These are phyloP conservation scores for Podarcis lilfordi DNA, from an alignment of 2,797 vertebrate species.

Conservation along the genomic window DNA sequence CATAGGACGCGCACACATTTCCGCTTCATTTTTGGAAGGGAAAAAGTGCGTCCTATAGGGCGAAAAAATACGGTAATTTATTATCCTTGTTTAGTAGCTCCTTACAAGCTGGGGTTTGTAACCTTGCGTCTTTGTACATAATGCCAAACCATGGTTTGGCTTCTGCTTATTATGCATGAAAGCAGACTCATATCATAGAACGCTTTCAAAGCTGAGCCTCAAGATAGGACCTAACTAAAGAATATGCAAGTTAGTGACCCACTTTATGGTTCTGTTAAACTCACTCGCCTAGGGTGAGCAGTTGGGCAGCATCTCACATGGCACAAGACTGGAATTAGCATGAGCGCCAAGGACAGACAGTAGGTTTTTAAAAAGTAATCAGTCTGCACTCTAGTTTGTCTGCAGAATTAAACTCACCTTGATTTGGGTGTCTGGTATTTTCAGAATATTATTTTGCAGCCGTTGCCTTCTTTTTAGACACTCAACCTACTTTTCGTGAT, in stretches of 20 bases:
- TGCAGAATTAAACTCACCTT: neutral
- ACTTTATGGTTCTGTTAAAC: no score
- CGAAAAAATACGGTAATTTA: no score
- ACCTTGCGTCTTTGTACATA: neutral
- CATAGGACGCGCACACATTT: no score
- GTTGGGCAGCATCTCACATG: neutral
- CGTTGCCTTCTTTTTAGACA: neutral
- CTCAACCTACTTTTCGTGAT: constrained; percentile 27
- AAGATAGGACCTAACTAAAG: neutral
- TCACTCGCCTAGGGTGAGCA: neutral
- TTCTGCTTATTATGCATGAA: neutral
- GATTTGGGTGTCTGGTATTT: neutral
- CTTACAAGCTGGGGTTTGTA: neutral
- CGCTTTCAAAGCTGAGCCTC: neutral
- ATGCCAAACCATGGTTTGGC: neutral
- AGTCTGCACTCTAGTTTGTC: neutral
- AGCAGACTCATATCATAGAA: neutral
- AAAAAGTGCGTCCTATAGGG: no score
- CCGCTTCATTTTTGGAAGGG: no score
- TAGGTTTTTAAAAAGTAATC: neutral
- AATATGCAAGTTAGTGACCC: neutral
- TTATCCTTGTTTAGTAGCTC: neutral
- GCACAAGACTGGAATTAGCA: neutral
- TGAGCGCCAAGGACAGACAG: neutral
- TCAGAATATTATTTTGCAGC: neutral